Conservation (phyloP, 2,888 invertebrate genomes). For the Geotrupes spiniger region DNA sequence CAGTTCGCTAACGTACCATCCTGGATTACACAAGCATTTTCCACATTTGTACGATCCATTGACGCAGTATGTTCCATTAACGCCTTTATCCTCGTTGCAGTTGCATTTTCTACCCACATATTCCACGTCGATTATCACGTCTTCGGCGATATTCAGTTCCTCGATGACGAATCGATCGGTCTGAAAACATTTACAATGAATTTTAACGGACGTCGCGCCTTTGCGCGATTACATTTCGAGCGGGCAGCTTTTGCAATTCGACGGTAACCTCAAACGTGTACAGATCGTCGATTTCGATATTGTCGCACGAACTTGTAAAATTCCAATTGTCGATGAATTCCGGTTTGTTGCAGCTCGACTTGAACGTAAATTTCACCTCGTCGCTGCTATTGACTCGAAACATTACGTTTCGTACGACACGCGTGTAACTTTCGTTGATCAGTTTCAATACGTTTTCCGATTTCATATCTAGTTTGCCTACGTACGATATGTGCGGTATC, state of each 20-base stretch:
- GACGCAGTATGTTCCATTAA: conserved; percentile 42
- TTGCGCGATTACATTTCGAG: neutral
- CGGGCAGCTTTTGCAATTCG: conserved; percentile 57
- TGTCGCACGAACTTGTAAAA: conserved; percentile 53
- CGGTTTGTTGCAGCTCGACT: conserved; percentile 64
- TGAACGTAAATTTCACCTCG: conserved; percentile 66
- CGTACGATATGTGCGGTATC: conserved; percentile 70
- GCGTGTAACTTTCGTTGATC: conserved; percentile 76
- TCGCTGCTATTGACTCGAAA: conserved; percentile 62
- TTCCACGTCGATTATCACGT: conserved; percentile 67
- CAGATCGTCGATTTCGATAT: conserved; percentile 60
- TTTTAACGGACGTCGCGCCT: neutral
- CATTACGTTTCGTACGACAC: conserved; percentile 64
- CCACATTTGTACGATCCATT: conserved; percentile 56
- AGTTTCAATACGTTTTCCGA: conserved; percentile 84
- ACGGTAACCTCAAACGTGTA: conserved; percentile 64
- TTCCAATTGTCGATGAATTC: conserved; percentile 15
- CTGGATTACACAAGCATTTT: conserved; percentile 29
- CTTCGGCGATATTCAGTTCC: conserved; percentile 73
- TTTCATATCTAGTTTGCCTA: conserved; percentile 75
- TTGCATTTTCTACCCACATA: conserved; percentile 33
- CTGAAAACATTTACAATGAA: conserved; percentile 32
- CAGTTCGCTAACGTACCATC: conserved; percentile 29
- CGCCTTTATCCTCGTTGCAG: conserved; percentile 66
- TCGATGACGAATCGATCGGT: conserved; percentile 61